Base-by-base conservation (phyloP, 1,140 invertebrate species). In the Heliconius eleuchia region DNA sequence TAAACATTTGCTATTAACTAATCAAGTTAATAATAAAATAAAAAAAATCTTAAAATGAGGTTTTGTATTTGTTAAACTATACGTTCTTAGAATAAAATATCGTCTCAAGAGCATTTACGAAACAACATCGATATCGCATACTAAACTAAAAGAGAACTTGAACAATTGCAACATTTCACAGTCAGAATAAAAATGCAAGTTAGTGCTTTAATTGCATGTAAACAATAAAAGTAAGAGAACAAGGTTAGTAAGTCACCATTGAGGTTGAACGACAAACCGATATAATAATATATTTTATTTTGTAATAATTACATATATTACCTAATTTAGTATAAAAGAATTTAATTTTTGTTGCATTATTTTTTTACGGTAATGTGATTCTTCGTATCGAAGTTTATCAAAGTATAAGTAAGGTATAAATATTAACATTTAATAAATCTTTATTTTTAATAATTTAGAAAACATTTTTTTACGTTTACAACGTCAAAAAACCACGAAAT, bases 171-270 rank as follows among this genome's bases (percentile, higher is more conserved):
- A 76, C 74, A 76, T 60, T 75, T 46, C 37, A 75, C 60, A 60
- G 55, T 66, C 13, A 42, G 74, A 75, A 76, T 70, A 27, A 76
- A 70, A 60, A 75, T 66, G 55, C 60, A 70, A 76, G 46, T 50
- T 70, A 60, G 57, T 50, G 74, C 23, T 71, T 76, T 71, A 70
- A 18, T 71, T 46, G 66, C 55, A 8, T 50, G 39, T 37, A 39
- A 72, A 37, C 46, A 46, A 76, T 76, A 76, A 76, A 76, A 66
- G 73, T 70, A 76, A 76, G 37, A n/a, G 60, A 19, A 46, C 74
- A 76, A 76, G 74, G 74, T 76, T 50, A 70, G 57, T 37, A 76
- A 30, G 60, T 66, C 60, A 66, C 27, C 27, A 30, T 66, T 30
- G 60, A 66, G 11, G 23, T 11, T 30, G 60, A 66, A 66, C 60